Percentiles rank a stretch among this genome's conserved stretches.
phyloP scores from a whole-genome alignment of 2,797 vertebrate genomes.

The Liasis olivaceus region DNA sequence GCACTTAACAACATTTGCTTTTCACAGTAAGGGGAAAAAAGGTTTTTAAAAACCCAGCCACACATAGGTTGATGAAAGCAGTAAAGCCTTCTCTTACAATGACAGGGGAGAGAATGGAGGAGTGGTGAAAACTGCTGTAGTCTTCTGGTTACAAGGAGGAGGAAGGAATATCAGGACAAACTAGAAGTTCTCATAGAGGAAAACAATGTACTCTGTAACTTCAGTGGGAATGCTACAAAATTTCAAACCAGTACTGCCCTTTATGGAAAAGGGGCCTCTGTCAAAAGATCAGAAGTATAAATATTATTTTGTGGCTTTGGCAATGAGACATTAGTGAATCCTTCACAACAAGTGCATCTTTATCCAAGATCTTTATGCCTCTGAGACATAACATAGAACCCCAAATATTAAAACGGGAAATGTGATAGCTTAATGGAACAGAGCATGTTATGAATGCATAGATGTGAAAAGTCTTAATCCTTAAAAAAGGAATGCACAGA shows the following conservation, averaged over 20 bases:
- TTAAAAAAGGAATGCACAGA: neutral
- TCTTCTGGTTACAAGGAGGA: neutral
- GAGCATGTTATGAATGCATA: neutral
- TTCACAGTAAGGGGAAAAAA: neutral
- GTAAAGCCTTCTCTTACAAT: neutral
- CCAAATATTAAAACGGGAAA: neutral
- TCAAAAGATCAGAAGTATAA: neutral
- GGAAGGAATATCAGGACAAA: neutral
- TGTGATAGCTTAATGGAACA: neutral
- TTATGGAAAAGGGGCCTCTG: neutral
- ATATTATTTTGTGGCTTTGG: constrained; percentile 10
- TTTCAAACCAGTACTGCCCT: neutral
- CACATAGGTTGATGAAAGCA: neutral
- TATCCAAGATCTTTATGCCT: neutral
- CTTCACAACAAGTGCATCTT: neutral
- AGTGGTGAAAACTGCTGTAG: neutral
- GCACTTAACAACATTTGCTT: neutral
- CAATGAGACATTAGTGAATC: neutral
- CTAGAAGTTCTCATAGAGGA: neutral
- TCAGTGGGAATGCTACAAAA: neutral
- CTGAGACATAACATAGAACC: neutral
- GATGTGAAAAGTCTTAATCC: neutral
- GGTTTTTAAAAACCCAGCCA: neutral
- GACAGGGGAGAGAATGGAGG: neutral
- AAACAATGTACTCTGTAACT: neutral